Percentiles rank a stretch among this genome's conserved stretches.
Conservation (phyloP, 2,797 vertebrate genomes). For the Tinamus major region DNA sequence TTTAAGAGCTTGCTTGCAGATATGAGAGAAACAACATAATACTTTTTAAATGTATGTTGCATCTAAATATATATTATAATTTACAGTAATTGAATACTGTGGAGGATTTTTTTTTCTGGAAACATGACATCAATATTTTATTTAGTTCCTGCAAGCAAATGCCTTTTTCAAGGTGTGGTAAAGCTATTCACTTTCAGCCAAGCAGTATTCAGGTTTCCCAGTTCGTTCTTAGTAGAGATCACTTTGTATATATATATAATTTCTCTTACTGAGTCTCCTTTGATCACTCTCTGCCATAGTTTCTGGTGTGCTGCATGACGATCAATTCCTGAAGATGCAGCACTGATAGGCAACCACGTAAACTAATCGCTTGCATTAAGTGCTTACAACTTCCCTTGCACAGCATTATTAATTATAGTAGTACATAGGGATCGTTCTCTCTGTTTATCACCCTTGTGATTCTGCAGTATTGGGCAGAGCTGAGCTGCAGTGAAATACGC, state of each 20-base stretch:
- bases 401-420: neutral
- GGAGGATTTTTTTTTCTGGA: neutral
- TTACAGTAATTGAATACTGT: neutral
- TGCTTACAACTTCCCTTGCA: neutral
- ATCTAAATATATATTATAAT: neutral
- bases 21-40: neutral
- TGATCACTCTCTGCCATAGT: neutral
- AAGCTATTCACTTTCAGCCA: neutral
- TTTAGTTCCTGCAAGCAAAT: neutral
- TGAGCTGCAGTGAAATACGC: neutral
- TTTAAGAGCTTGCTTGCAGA: slow-evolving; percentile 13
- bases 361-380: neutral
- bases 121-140: neutral
- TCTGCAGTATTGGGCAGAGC: neutral
- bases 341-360: neutral
- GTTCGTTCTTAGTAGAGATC: neutral
- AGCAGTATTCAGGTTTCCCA: neutral
- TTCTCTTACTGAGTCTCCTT: neutral
- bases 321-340: neutral
- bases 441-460: neutral
- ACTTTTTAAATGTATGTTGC: neutral
- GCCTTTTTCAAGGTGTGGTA: neutral
- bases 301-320: neutral
- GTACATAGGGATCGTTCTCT: neutral
- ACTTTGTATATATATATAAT: accelerated